Evolutionary conservation across 2,888 invertebrate species (phyloP).

Genomic region (Mythimna albipuncta): DNA sequence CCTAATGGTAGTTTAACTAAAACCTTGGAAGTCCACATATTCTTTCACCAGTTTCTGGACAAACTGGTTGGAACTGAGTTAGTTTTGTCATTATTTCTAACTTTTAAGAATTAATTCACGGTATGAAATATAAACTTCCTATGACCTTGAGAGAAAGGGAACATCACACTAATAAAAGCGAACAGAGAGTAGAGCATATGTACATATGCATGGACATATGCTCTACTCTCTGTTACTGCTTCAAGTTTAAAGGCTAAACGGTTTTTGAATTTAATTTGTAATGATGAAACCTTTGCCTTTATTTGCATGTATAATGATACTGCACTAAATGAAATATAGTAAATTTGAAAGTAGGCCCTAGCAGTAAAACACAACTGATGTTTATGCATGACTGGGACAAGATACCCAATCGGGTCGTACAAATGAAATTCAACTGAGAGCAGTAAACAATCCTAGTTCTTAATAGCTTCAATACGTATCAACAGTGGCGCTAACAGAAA

Average conservation of each 20-base stretch:
- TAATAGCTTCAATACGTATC: neutral
- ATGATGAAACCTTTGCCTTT: too few species aligned
- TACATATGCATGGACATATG: neutral
- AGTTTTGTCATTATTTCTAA: conserved; percentile 8
- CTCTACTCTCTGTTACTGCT: neutral
- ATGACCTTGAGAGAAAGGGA: neutral
- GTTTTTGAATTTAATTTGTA: too few species aligned
- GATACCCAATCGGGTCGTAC: neutral
- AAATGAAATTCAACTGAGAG: neutral
- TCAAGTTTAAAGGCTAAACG: too few species aligned
- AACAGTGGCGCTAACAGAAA: neutral
- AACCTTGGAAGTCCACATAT: conserved; percentile 31
- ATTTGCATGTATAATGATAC: too few species aligned
- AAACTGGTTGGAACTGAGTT: conserved; percentile 24
- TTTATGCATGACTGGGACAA: conserved; percentile 20
- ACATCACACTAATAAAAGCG: neutral
- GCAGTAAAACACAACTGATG: neutral
- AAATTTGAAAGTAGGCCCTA: conserved; percentile 21
- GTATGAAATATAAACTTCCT: neutral
- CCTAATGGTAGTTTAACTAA: conserved; percentile 27
- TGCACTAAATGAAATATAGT: neutral
- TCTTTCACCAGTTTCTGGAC: conserved; percentile 46
- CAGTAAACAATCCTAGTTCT: too few species aligned
- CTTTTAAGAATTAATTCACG: neutral
- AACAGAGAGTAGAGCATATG: too few species aligned